Conservation (phyloP, 2,113 vertebrate species). For the Illadopsis cleaveri region DNA sequence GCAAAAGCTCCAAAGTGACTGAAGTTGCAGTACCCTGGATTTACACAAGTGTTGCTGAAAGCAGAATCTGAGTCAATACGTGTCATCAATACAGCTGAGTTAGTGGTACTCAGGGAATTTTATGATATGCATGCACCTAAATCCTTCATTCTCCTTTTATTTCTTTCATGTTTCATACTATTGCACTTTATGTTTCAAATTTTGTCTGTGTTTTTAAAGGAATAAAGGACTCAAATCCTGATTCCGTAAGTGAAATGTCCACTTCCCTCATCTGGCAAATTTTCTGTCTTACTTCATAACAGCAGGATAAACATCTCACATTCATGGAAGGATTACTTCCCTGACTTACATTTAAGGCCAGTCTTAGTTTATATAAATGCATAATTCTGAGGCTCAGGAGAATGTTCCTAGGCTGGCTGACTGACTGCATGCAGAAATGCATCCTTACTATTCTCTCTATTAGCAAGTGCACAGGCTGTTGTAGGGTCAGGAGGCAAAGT, state of each 20-base stretch:
- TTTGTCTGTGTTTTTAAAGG: neutral
- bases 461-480: neutral
- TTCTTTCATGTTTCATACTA: neutral
- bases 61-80: slow-evolving; percentile 21
- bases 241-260: neutral
- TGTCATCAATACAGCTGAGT: slow-evolving; percentile 52
- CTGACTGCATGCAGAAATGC: neutral
- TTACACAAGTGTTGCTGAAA: slow-evolving; percentile 53
- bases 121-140: neutral
- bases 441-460: neutral
- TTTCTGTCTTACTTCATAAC: neutral
- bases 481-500: neutral
- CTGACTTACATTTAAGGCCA: neutral
- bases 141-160: neutral
- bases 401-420: neutral
- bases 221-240: neutral
- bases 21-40: slow-evolving; percentile 39
- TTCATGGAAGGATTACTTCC: neutral
- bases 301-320: neutral
- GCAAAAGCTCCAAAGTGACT: slow-evolving; percentile 46
- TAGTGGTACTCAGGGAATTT: slow-evolving; percentile 35
- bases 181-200: neutral
- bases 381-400: neutral
- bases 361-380: neutral
- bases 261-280: neutral